Evolutionary conservation across 2,797 vertebrate species (phyloP).

Genomic region (Enteromius treurensis): DNA sequence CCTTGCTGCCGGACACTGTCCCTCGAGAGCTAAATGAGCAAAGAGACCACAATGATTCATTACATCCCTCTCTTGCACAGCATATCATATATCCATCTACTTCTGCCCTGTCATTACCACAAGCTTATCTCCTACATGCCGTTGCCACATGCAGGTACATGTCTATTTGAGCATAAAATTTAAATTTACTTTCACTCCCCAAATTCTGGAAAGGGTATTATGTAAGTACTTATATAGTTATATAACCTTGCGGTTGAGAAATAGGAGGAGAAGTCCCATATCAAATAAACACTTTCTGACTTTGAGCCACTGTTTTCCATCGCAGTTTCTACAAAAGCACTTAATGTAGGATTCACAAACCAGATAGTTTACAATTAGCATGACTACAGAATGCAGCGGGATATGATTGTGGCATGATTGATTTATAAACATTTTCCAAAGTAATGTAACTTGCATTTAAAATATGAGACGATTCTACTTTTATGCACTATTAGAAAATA

Average conservation of each 20-base stretch:
- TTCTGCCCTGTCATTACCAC: conserved; percentile 23
- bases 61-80: conserved; percentile 40
- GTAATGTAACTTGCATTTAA: not conserved
- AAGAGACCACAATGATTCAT: conserved; percentile 39
- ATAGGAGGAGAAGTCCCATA: conserved; percentile 27
- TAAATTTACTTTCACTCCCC: conserved; percentile 43
- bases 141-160: not conserved
- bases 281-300: conserved; percentile 55
- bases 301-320: conserved; percentile 46
- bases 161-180: conserved; percentile 20
- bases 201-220: conserved; percentile 37
- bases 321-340: conserved; percentile 27
- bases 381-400: conserved; percentile 8
- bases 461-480: not conserved
- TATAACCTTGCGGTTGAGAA: conserved; percentile 36
- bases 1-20: conserved; percentile 31
- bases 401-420: not conserved
- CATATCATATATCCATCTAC: conserved; percentile 46
- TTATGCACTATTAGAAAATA: not conserved
- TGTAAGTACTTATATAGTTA: conserved; percentile 44
- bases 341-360: conserved; percentile 37
- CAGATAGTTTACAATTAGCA: conserved; percentile 35
- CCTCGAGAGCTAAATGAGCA: conserved; percentile 9
- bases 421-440: not conserved
- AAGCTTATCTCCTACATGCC: conserved; percentile 4